A percentile compares a stretch with the other conserved stretches of the same genome.
phyloP scores from a whole-genome alignment of 2,113 vertebrate genomes.

The Cepphus grylle region DNA sequence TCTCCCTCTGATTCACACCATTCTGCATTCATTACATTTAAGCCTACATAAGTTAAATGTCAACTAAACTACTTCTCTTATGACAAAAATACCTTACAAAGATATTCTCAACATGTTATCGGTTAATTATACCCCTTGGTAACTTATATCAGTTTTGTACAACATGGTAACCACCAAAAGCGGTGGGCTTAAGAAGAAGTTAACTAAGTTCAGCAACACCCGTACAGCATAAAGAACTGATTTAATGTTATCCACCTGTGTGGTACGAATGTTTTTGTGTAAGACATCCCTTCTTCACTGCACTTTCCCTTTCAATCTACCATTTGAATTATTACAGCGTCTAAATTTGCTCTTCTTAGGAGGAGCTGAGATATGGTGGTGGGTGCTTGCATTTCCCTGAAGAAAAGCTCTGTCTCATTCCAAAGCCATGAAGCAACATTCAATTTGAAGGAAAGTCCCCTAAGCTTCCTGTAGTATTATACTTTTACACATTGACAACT shows the following conservation, averaged over 20 bases:
- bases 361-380: neutral
- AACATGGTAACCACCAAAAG: neutral
- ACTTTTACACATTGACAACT: neutral
- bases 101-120: neutral
- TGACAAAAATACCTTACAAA: neutral
- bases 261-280: neutral
- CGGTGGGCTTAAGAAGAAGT: neutral
- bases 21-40: neutral
- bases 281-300: neutral
- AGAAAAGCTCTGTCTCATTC: neutral
- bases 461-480: neutral
- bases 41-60: neutral
- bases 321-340: neutral
- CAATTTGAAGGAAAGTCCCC: neutral
- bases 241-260: neutral
- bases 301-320: neutral
- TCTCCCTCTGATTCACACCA: neutral
- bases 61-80: neutral
- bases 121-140: neutral
- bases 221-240: neutral
- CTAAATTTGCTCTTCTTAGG: neutral
- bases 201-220: neutral
- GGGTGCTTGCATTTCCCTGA: neutral
- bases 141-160: no score
- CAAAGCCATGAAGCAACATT: fast-evolving